Evolutionary conservation across 1,140 invertebrate genomes (phyloP), one percentile per base, ranked within the genome.

Genomic region (Diachasma alloeum): DNA sequence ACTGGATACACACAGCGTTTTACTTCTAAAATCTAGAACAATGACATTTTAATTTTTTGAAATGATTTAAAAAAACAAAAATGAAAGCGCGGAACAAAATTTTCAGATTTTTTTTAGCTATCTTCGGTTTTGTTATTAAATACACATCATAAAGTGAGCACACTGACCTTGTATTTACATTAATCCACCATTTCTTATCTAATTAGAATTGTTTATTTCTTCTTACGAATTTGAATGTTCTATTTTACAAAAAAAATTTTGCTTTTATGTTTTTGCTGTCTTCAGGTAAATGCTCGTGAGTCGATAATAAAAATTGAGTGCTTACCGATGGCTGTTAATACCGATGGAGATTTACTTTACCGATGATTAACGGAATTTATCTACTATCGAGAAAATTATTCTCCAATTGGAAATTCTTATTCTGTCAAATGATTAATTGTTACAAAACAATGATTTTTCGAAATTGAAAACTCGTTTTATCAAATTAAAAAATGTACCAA

Each of bases 401-500:
- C 19, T 56, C 6, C 17, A 53, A 53, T 53, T 9, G 13, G 4
- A 53, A 53, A 53, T 53, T 53, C 48, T 17, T 17, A 42, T 42
- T 42, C 9, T 42, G 39, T 42, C 13, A 13, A 42, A 42, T 42
- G 13, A 53, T 17, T 53, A 5, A 17, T 53, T 17, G 15, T 53
- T 10, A 11, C 13, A 13, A 53, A 53, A 53, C 9, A 53, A 53
- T 46, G 2, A 3, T 53, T 53, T 53, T 9, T 6, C 6, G 15
- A 15, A 17, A 53, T 53, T 6, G 17, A n/a, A 17, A 53, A 53
- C 17, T 53, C 17, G 10, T 53, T 26, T 63, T 63, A 63, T 63
- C 22, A 63, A 63, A 63, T 63, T 63, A 26, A 63, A 63, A 63
- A 63, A 31, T 63, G 59, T 63, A 63, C 59, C 59, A 63, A 26